Evolutionary conservation across 1,140 invertebrate genomes (phyloP), one percentile per base, ranked within the genome.

Genomic region (Daktulosphaira vitifoliae): DNA sequence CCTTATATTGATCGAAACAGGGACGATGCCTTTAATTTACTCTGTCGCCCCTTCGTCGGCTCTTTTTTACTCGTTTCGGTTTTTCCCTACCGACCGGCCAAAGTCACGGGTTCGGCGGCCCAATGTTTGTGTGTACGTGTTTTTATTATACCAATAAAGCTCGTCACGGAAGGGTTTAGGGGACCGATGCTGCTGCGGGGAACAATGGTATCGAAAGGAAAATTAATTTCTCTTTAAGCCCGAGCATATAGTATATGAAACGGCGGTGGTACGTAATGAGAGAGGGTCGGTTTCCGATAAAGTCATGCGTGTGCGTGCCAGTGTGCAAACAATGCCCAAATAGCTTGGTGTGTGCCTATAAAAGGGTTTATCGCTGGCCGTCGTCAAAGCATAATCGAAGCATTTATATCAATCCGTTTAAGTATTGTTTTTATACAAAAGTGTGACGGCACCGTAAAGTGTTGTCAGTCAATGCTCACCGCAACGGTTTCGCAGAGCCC

Each of bases 111-210:
- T 23, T 20, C 2, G 52, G 38, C 22, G 52, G n/a, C n/a, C n/a
- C n/a, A 16, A 23, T 25, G 51, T 26, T 20, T 23, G 38, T 25
- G 53, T 16, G 54, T 46, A 46, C 39, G 56, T 62, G 56, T 62
- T 62, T 62, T 62, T 62, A 62, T 62, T 62, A 62, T 62, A 62
- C 56, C 56, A 62, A 62, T 62, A 62, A 62, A 62, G 56, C 56
- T 62, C 56, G 56, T 62, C 56, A 62, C 56, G 56, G 56, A 62
- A 62, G 56, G 56, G 56, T 62, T 62, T 62, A 62, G 53, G 56
- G 42, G 56, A 33, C 42, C 42, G 18, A 2, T 1, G 18, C 26
- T 3, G 38, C 22, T n/a, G n/a, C 22, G 56, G 42, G 56, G 56
- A 62, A 62, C 56, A 62, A 62, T 62, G 42, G 56, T 62, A 62